A percentile compares a stretch with the other conserved stretches of the same genome.
phyloP scores from a whole-genome alignment of 2,797 vertebrate genomes.

The Chaenodraco wilsoni region DNA sequence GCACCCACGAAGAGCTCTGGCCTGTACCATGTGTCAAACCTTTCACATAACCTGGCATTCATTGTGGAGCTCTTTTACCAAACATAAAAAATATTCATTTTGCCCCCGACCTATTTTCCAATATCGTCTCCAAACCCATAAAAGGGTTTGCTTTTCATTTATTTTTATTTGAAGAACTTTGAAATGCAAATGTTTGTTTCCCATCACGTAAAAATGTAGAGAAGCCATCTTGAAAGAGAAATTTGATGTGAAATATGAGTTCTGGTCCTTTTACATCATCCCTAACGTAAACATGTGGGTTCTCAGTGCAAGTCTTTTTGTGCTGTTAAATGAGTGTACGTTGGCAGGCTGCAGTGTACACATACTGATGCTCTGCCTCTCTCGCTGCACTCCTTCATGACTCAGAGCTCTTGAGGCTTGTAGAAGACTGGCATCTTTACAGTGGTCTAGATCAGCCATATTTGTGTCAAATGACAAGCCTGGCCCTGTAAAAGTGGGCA shows the following conservation, averaged over 20 bases:
- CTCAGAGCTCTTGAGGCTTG: constrained; percentile 81
- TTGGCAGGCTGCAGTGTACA: constrained; percentile 80
- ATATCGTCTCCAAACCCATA: constrained; percentile 80
- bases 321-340: constrained; percentile 83
- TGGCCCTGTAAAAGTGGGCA: constrained; percentile 72
- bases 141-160: constrained; percentile 83
- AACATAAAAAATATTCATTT: constrained; percentile 82
- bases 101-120: constrained; percentile 81
- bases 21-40: constrained; percentile 69
- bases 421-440: constrained; percentile 84
- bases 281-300: constrained; percentile 79
- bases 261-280: constrained; percentile 83
- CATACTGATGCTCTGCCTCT: constrained; percentile 80
- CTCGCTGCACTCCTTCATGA: constrained; percentile 80
- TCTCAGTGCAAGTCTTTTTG: constrained; percentile 75
- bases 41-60: constrained; percentile 81
- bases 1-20: constrained; percentile 67
- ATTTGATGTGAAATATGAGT: constrained; percentile 83
- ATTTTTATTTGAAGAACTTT: constrained; percentile 82
- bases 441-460: constrained; percentile 75
- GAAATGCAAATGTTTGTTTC: constrained; percentile 87
- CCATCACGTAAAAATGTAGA: constrained; percentile 73
- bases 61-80: constrained; percentile 80
- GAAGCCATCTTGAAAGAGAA: constrained; percentile 74
- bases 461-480: constrained; percentile 80